Base-by-base conservation (phyloP, 1,140 invertebrate genomes). In the Cecropterus lyciades region DNA sequence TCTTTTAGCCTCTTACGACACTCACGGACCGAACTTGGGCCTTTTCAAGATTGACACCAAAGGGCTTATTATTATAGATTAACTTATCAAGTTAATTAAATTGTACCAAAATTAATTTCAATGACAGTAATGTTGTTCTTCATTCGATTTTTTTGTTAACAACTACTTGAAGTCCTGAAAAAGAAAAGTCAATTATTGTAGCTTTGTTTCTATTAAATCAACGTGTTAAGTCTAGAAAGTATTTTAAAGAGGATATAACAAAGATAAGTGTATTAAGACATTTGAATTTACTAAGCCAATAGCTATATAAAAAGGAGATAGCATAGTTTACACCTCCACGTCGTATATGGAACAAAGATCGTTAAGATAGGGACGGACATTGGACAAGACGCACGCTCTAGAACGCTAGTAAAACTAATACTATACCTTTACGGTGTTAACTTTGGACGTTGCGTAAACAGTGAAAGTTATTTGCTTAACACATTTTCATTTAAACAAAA, bases 341-440 rank as follows among this genome's bases (percentile, higher is more conserved):
- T 62, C 45, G 45, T 20, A 62, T 49, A 49, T 49, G 57, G 45
- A 65, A 62, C 49, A 57, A 49, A 43, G 17, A 52, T 51, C 56
- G 65, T 66, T 66, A 74, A 71, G 57, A 68, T 64, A 59, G 42
- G 24, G 13, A 55, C 24, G 46, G 72, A 67, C 72, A 46, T 48
- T 46, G 33, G 17, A 72, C 70, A 70, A 57, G 55, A 65, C 57
- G 60, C 53, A 59, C 60, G 63, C 52, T 59, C 52, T 48, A 48
- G 65, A 17, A 57, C 37, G 30, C 45, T 20, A 57, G 66, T 71
- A 74, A 74, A 68, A 52, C 62, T 48, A 51, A 33, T 0, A 55
- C 16, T 70, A 46, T 65, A 67, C 13, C 11, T 57, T 15, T 63
- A 43, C 40, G 42, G 7, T 46, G 57, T 69, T 49, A 8, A 33